Evolutionary conservation across 2,797 vertebrate species (phyloP).

Genomic region (Cossypha heuglini): DNA sequence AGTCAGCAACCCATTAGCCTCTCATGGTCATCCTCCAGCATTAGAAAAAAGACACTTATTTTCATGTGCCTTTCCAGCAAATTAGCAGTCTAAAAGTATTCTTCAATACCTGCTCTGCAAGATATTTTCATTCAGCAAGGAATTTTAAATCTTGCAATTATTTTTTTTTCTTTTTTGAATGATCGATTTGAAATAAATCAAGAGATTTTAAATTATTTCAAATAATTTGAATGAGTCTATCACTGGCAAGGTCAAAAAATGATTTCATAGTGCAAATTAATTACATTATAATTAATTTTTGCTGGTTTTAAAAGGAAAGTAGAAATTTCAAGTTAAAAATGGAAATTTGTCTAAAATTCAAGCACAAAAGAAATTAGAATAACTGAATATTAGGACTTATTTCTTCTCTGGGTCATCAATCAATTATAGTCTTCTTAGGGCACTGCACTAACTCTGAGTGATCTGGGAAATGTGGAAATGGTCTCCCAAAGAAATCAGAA

Average conservation of each 20-base stretch:
- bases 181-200: not conserved
- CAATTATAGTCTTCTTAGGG: not conserved
- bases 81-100: not conserved
- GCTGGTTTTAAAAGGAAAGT: not conserved
- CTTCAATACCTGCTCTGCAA: not conserved
- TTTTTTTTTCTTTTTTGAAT: not conserved
- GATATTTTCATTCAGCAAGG: not conserved
- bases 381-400: not conserved
- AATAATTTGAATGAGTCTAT: not conserved
- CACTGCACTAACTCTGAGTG: not conserved
- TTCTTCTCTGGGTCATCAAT: not conserved
- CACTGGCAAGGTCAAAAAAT: not conserved
- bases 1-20: not conserved
- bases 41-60: not conserved
- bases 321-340: not conserved
- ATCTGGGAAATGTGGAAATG: not conserved
- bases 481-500: not conserved
- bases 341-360: not conserved
- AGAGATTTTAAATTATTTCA: not conserved
- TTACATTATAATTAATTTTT: not conserved
- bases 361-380: not conserved
- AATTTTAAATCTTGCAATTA: not conserved
- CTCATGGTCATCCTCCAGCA: not conserved
- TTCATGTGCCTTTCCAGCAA: not conserved
- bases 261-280: not conserved